Evolutionary conservation across 2,113 vertebrate genomes (phyloP), one percentile per base, ranked within the genome.

Genomic region (Prionailurus bengalensis): DNA sequence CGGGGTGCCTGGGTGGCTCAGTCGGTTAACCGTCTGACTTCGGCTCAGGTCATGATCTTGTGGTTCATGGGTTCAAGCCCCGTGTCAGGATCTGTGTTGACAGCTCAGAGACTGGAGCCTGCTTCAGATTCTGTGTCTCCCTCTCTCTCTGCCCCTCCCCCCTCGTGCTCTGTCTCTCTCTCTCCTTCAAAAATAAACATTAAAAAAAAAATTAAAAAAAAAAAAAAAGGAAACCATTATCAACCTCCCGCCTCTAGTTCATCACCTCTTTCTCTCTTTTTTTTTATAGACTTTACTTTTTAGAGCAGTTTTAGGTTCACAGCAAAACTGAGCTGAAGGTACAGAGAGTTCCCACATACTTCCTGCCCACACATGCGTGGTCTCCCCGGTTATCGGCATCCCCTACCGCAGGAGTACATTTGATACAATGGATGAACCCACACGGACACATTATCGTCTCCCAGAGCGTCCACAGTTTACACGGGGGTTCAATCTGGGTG

Each of bases 401-500:
- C 25, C 33, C 27, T 9, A 23, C 53, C 13, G 27, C 25, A 71
- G 36, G 17, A 8, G 33, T 31, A 14, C n/a, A 3, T 53, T 16
- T 31, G 27, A 53, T 8, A 66, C 82, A 66, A 12, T 1, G 14
- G 27, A 53, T 21, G 73, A 76, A 51, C 33, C 33, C 21, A 76
- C 70, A 31, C 0, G 1, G 17, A 39, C 55, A 33, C 8, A 53
- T 5, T 25, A 25, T 13, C 7, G 1, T 8, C 7, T 21, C 11
- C 58, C 17, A 0, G 45, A 58, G 42, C 29, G 23, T 74, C 31
- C 33, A 19, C 10, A 65, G 39, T 29, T 51, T 36, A 90, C 73
- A 29, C 7, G 3, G 33, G 61, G 58, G 42, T 66, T 66, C 33
- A 36, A 7, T 39, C 42, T 31, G 31, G 33, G 89, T 39, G 13